Conservation (phyloP, 2,888 invertebrate species). For the Melolontha melolontha region DNA sequence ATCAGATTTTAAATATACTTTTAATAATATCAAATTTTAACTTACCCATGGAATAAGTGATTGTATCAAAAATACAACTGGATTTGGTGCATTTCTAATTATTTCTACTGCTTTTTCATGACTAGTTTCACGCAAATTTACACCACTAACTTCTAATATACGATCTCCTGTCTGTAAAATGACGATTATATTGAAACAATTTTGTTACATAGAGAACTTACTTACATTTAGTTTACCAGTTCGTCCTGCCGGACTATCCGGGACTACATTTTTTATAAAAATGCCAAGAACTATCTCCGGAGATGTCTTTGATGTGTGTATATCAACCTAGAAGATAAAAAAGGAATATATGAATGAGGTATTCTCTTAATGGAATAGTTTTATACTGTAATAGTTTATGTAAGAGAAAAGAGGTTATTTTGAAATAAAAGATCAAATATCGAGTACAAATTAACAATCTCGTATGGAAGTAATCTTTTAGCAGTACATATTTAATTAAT, state of each 20-base stretch:
- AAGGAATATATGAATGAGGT: too few species aligned
- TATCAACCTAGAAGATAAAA: conserved; percentile 73
- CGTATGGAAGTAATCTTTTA: too few species aligned
- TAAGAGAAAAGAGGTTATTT: too few species aligned
- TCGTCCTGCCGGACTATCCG: conserved; percentile 92
- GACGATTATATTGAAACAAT: conserved; percentile 10
- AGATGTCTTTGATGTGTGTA: conserved; percentile 74
- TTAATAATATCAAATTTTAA: conserved; percentile 43
- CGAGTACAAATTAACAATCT: too few species aligned
- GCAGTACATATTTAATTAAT: too few species aligned
- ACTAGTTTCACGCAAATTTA: conserved; percentile 89
- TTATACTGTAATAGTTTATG: too few species aligned
- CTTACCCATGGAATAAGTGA: conserved; percentile 81
- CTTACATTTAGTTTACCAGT: conserved; percentile 87
- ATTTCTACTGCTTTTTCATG: conserved; percentile 96
- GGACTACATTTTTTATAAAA: conserved; percentile 96
- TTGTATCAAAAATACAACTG: conserved; percentile 92
- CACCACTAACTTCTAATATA: conserved; percentile 91
- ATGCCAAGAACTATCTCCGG: conserved; percentile 86
- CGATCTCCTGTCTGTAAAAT: conserved; percentile 84
- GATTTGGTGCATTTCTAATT: conserved; percentile 90
- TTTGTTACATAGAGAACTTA: conserved; percentile 24
- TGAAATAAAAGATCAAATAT: too few species aligned
- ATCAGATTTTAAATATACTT: too few species aligned
- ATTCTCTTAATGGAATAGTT: too few species aligned